phyloP scores from a whole-genome alignment of 2,888 invertebrate genomes.

The Acanthosoma haemorrhoidale region DNA sequence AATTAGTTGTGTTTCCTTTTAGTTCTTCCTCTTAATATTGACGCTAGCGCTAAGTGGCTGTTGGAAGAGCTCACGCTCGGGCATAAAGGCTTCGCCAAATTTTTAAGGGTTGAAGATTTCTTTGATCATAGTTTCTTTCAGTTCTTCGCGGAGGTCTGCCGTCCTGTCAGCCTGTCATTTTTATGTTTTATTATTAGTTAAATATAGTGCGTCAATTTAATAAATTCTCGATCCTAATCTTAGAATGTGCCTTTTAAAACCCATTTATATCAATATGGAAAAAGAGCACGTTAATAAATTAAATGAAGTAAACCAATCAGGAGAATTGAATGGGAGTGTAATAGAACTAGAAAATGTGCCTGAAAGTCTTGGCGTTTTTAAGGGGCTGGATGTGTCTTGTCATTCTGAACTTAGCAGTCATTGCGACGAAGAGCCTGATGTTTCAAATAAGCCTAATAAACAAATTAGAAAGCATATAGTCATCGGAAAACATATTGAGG shows the following conservation, averaged over 20 bases:
- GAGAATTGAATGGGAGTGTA: background rate
- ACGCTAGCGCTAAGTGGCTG: no score
- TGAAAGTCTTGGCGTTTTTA: background rate
- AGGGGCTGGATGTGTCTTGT: background rate
- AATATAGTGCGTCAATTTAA: no score
- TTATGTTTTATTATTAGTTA: no score
- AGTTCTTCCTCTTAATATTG: no score
- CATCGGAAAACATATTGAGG: constrained; percentile 25
- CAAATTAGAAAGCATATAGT: constrained; percentile 22
- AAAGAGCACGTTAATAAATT: background rate
- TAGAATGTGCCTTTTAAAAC: background rate
- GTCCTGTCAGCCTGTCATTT: no score
- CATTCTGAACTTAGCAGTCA: constrained; percentile 15
- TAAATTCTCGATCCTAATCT: background rate
- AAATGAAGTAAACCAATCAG: background rate
- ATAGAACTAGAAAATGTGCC: background rate
- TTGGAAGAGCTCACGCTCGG: no score
- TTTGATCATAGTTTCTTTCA: no score
- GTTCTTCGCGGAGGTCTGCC: no score
- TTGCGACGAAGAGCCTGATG: background rate
- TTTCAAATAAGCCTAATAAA: background rate
- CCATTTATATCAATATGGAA: background rate
- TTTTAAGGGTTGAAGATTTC: no score
- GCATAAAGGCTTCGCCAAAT: no score
- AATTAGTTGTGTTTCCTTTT: no score